Percentiles rank a stretch among this genome's conserved stretches.
Evolutionary conservation across 2,888 invertebrate genomes (phyloP).

Genomic region (Leptopilina drosophilae): DNA sequence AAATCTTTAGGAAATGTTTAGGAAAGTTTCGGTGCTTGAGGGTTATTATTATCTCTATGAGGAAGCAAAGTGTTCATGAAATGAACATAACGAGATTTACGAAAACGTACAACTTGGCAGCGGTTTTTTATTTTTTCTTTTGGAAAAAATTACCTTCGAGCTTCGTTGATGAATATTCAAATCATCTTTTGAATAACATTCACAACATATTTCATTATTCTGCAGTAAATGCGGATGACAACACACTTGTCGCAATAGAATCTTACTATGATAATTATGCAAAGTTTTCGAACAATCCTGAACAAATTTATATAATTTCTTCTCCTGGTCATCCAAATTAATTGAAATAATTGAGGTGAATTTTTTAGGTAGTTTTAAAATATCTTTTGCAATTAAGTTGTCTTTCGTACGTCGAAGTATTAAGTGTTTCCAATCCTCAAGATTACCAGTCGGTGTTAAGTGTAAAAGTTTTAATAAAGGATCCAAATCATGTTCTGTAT

Average conservation of each 20-base stretch:
- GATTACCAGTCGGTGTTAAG: slow-evolving; percentile 93
- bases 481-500: slow-evolving; percentile 91
- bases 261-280: slow-evolving; percentile 87
- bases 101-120: too few species aligned
- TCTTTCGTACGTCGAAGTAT: slow-evolving; percentile 93
- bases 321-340: slow-evolving; percentile 83
- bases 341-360: slow-evolving; percentile 80
- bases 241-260: slow-evolving; percentile 92
- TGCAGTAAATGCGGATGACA: slow-evolving; percentile 92
- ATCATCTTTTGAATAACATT: slow-evolving; percentile 78
- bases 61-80: too few species aligned
- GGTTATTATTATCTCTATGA: too few species aligned
- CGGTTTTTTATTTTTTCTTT: too few species aligned
- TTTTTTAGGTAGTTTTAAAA: slow-evolving; percentile 82
- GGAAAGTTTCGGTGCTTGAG: too few species aligned
- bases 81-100: too few species aligned
- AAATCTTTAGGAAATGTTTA: too few species aligned
- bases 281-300: slow-evolving; percentile 85
- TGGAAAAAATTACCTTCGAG: slow-evolving; percentile 78
- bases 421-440: slow-evolving; percentile 91
- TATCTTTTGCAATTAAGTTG: slow-evolving; percentile 84
- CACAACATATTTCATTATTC: slow-evolving; percentile 59
- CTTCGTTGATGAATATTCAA: slow-evolving; percentile 81
- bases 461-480: slow-evolving; percentile 89
- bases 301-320: slow-evolving; percentile 87